A percentile compares a stretch with the other conserved stretches of the same genome.
These are phyloP conservation scores for Microcaecilia unicolor DNA, from an alignment of 2,797 vertebrate species.

Conservation along the genomic window DNA sequence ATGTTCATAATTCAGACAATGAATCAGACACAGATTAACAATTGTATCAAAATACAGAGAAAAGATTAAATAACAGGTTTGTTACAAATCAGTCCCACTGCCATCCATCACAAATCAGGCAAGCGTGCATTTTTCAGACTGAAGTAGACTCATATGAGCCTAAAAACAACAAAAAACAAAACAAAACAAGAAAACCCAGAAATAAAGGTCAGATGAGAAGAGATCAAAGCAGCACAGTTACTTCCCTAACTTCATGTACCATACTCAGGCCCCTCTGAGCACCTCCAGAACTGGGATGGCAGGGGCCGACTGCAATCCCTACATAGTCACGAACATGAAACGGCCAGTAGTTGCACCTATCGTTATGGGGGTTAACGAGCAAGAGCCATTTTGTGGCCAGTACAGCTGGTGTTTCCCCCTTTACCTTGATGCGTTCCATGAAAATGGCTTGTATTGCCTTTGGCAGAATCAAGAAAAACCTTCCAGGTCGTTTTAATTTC, in stretches of 20 bases:
- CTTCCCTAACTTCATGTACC: not conserved
- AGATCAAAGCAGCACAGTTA: not conserved
- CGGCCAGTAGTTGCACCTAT: too few relatives aligned
- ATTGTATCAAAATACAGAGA: slow-evolving; percentile 88
- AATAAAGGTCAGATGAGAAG: not conserved
- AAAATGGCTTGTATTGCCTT: too few relatives aligned
- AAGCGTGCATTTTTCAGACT: slow-evolving; percentile 64
- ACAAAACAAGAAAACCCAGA: too few relatives aligned
- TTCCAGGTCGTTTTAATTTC: too few relatives aligned
- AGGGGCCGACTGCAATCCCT: too few relatives aligned
- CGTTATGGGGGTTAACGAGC: too few relatives aligned
- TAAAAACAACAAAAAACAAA: slow-evolving; percentile 2
- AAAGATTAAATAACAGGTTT: slow-evolving; percentile 84
- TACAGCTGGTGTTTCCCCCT: too few relatives aligned
- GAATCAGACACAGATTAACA: slow-evolving; percentile 60
- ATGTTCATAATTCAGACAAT: slow-evolving; percentile 72
- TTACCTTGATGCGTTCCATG: too few relatives aligned
- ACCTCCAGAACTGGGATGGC: not conserved
- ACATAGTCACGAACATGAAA: too few relatives aligned
- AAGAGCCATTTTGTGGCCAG: too few relatives aligned
- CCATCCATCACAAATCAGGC: slow-evolving; percentile 62
- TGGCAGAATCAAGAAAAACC: too few relatives aligned
- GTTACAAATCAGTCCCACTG: slow-evolving; percentile 67
- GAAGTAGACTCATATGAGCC: slow-evolving; percentile 37
- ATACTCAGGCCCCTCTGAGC: not conserved